Conservation (phyloP, 2,888 invertebrate species). For the Sacculina carcini region DNA sequence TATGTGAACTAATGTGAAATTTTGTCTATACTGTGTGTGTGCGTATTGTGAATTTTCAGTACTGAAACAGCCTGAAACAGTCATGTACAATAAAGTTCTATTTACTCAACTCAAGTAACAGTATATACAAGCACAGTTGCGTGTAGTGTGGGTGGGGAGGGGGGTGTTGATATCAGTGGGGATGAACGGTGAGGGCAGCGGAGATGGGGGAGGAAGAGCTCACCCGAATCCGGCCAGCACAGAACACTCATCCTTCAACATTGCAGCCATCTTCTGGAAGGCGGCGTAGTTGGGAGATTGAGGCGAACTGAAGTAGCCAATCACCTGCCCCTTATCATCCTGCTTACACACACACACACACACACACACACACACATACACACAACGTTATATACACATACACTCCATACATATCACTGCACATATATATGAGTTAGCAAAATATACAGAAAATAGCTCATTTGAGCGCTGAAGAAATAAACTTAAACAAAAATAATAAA, state of each 20-base stretch:
- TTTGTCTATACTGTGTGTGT: too few species aligned
- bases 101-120: too few species aligned
- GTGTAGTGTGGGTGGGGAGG: too few species aligned
- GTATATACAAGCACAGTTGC: neutral
- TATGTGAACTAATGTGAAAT: neutral
- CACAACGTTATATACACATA: too few species aligned
- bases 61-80: neutral
- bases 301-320: conserved; percentile 64
- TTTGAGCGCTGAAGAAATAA: neutral
- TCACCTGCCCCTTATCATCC: conserved; percentile 41
- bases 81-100: neutral
- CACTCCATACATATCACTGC: too few species aligned
- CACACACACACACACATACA: too few species aligned
- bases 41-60: too few species aligned
- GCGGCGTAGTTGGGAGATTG: conserved; percentile 53
- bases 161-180: neutral
- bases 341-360: conserved; percentile 17
- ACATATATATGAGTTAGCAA: too few species aligned
- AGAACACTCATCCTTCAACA: conserved; percentile 78
- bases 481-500: too few species aligned
- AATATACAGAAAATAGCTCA: neutral
- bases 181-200: neutral
- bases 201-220: conserved; percentile 11
- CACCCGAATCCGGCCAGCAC: conserved; percentile 74
- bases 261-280: conserved; percentile 53